phyloP scores from a whole-genome alignment of 2,888 invertebrate genomes.

The Galeruca laticollis region DNA sequence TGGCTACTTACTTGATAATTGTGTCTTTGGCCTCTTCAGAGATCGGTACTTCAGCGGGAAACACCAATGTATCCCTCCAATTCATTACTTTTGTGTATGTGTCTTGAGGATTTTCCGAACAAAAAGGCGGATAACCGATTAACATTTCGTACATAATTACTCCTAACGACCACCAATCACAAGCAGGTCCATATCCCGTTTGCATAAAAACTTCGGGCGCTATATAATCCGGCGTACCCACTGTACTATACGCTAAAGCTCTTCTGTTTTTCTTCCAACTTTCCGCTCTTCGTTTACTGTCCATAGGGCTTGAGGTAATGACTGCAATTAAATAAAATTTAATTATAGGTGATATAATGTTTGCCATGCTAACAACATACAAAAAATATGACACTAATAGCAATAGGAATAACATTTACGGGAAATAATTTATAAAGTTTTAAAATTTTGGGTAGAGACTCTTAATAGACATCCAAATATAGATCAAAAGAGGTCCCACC shows the following conservation, averaged over 20 bases:
- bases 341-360: neutral
- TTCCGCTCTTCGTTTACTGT: constrained; percentile 97
- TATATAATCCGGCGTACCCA: constrained; percentile 99
- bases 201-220: constrained; percentile 99
- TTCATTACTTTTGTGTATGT: constrained; percentile 99
- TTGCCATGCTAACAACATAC: too few species aligned
- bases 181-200: constrained; percentile 97
- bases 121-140: constrained; percentile 99
- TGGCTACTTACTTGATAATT: constrained; percentile 72
- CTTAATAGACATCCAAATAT: too few species aligned
- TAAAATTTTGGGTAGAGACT: too few species aligned
- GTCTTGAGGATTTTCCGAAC: constrained; percentile 98
- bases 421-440: too few species aligned
- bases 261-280: constrained; percentile 99
- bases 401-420: too few species aligned
- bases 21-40: constrained; percentile 97
- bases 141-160: constrained; percentile 99
- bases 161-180: constrained; percentile 99
- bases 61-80: constrained; percentile 97
- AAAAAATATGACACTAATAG: too few species aligned
- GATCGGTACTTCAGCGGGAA: constrained; percentile 99
- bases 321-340: constrained; percentile 60
- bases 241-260: constrained; percentile 93
- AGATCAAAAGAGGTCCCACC: too few species aligned
- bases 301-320: constrained; percentile 83